Evolutionary conservation across 2,888 invertebrate species (phyloP).

Genomic region (Kuschelorhynchus macadamiae): DNA sequence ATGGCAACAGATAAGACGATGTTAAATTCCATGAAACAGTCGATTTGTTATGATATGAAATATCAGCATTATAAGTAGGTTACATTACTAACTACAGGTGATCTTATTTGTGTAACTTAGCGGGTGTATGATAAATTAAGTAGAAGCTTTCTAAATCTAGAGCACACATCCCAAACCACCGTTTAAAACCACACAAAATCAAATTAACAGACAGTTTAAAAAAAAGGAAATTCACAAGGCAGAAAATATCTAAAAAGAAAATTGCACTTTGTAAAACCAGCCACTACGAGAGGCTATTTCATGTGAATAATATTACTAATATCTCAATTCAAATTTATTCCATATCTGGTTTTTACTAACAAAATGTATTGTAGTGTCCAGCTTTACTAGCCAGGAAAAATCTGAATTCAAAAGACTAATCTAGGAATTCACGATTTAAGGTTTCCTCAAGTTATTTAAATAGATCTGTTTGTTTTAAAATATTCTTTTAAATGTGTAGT

Average conservation of each 20-base stretch:
- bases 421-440: too few species aligned
- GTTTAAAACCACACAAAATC: conserved; percentile 62
- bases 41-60: conserved; percentile 40
- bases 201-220: conserved; percentile 56
- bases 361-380: too few species aligned
- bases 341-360: conserved; percentile 10
- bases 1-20: conserved; percentile 8
- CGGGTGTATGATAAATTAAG: conserved; percentile 48
- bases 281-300: conserved; percentile 32
- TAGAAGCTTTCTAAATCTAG: conserved; percentile 56
- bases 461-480: too few species aligned
- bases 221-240: conserved; percentile 59
- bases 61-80: conserved; percentile 39
- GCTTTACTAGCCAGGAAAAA: conserved; percentile 20
- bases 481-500: too few species aligned
- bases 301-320: not conserved
- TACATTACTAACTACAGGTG: conserved; percentile 49
- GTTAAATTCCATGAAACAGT: conserved; percentile 34
- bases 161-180: conserved; percentile 63
- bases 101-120: conserved; percentile 50
- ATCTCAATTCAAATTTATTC: too few species aligned
- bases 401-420: too few species aligned
- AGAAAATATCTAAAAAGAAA: conserved; percentile 56
- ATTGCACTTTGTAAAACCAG: conserved; percentile 39
- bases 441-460: too few species aligned